Percentiles rank a stretch among this genome's conserved stretches.
Conservation (phyloP, 2,888 invertebrate genomes). For the Odontocolon sp. region DNA sequence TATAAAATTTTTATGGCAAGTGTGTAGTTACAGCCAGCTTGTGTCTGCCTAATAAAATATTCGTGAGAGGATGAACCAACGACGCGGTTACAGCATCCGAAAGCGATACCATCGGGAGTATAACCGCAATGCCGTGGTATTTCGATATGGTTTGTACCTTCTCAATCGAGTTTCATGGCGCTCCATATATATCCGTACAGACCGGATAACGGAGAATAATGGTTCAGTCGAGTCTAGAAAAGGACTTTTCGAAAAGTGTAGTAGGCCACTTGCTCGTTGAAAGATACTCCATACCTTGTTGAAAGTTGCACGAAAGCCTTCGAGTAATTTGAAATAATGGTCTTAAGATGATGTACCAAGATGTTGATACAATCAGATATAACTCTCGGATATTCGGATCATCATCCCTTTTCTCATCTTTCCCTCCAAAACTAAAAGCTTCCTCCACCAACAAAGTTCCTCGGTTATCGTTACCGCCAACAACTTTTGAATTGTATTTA, state of each 20-base stretch:
- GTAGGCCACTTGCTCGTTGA: background rate
- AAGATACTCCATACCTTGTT: background rate
- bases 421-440: background rate
- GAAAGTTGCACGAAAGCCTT: background rate
- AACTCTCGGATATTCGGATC: background rate
- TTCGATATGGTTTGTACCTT: too few species aligned
- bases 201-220: background rate
- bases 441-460: background rate
- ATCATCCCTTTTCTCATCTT: background rate
- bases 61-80: background rate
- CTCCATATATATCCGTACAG: too few species aligned
- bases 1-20: slow-evolving; percentile 26
- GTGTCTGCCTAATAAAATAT: slow-evolving; percentile 29
- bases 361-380: background rate
- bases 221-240: background rate
- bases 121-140: too few species aligned
- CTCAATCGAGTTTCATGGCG: too few species aligned
- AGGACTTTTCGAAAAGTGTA: background rate
- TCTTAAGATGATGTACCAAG: background rate
- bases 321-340: background rate
- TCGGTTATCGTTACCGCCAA: too few species aligned
- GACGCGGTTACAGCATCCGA: too few species aligned
- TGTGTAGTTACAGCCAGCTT: slow-evolving; percentile 17
- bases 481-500: too few species aligned
- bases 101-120: too few species aligned